A percentile compares a stretch with the other conserved stretches of the same genome.
These are phyloP conservation scores for Acrobasis suavella DNA, from an alignment of 2,888 invertebrate genomes.

Conservation along the genomic window DNA sequence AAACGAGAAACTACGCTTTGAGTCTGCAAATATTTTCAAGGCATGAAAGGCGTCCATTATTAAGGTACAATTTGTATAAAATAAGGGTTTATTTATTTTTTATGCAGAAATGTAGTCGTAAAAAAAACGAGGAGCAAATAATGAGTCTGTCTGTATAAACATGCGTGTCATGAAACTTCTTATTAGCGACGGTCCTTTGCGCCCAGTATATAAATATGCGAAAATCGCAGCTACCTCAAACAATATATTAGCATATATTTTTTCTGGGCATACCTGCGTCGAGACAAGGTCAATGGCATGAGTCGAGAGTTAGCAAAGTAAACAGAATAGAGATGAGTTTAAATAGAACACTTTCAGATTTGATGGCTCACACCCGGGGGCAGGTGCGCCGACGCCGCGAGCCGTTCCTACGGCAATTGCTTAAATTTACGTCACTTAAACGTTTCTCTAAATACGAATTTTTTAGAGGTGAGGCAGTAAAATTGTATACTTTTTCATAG, in stretches of 20 bases:
- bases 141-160: background rate
- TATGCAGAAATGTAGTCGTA: slow-evolving; percentile 4
- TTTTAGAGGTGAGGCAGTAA: background rate
- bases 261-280: slow-evolving; percentile 49
- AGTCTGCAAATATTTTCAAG: slow-evolving; percentile 13
- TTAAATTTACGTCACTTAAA: slow-evolving; percentile 36
- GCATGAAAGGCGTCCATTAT: background rate
- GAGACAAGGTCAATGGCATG: slow-evolving; percentile 78
- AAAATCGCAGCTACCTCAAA: slow-evolving; percentile 44
- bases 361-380: slow-evolving; percentile 58
- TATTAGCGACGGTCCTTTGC: slow-evolving; percentile 23
- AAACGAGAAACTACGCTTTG: background rate
- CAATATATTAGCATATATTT: slow-evolving; percentile 47
- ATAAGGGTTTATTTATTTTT: background rate
- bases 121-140: background rate
- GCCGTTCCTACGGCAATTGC: slow-evolving; percentile 36
- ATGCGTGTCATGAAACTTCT: background rate
- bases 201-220: slow-evolving; percentile 29
- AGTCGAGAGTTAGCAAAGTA: slow-evolving; percentile 69
- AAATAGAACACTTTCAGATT: slow-evolving; percentile 74
- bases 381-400: slow-evolving; percentile 44
- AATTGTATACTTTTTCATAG: background rate
- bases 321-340: slow-evolving; percentile 69
- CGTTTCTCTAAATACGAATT: background rate
- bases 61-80: background rate